A percentile compares a stretch with the other conserved stretches of the same genome.
phyloP scores from a whole-genome alignment of 1,140 invertebrate species.

The Dinothrombium tinctorium region DNA sequence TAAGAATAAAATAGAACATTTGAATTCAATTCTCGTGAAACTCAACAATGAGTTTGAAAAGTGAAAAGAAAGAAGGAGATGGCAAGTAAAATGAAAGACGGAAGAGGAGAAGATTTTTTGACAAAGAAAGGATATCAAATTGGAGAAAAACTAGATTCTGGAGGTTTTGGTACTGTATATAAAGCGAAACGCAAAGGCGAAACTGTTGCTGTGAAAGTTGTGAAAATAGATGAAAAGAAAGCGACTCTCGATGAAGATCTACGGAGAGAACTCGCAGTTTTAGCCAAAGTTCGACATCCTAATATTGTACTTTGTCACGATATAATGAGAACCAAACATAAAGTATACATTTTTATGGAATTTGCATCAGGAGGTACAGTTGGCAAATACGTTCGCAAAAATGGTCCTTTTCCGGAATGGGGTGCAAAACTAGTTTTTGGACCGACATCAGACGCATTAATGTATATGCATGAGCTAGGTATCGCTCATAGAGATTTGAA shows the following conservation, averaged over 20 bases:
- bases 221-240: conserved; percentile 3
- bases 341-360: conserved; percentile 12
- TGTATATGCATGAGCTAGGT: conserved; percentile 1
- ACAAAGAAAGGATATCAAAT: conserved; percentile 1
- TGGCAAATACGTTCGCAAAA: conserved; percentile 1
- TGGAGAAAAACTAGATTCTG: conserved; percentile 7
- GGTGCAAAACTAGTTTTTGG: conserved; percentile 2
- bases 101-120: conserved; percentile 1
- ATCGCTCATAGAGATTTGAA: conserved; percentile 10
- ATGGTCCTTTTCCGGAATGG: conserved; percentile 8
- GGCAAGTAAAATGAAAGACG: background rate
- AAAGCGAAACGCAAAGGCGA: conserved; percentile 7
- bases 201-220: conserved; percentile 6
- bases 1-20: background rate
- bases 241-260: conserved; percentile 8
- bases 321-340: conserved; percentile 8
- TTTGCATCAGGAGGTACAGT: conserved; percentile 7
- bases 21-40: background rate
- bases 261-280: conserved; percentile 8
- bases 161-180: conserved; percentile 7
- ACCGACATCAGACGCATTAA: conserved; percentile 6
- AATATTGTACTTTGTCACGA: conserved; percentile 3
- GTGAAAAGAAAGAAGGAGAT: background rate
- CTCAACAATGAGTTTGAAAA: too few relatives aligned
- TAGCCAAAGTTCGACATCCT: conserved; percentile 1